Percentiles rank a stretch among this genome's conserved stretches.
Evolutionary conservation across 2,797 vertebrate genomes (phyloP).

Genomic region (Rhynchonycteris naso): DNA sequence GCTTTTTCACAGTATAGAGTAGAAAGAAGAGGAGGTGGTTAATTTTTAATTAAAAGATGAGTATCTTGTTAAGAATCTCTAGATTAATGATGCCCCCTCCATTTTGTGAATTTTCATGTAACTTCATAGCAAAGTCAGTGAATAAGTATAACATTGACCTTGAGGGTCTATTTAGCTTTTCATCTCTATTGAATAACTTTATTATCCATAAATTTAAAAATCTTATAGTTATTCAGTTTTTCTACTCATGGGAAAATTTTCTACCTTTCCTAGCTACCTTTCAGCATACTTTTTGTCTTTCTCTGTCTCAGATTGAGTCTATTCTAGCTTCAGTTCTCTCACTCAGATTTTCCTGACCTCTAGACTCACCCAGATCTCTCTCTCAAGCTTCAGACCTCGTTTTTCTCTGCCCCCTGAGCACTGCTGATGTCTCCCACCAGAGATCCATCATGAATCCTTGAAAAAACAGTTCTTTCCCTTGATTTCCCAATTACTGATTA

Average conservation of each 20-base stretch:
- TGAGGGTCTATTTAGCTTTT: conserved; percentile 75
- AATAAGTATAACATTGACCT: conserved; percentile 58
- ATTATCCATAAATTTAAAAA: conserved; percentile 71
- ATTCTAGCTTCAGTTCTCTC: not conserved
- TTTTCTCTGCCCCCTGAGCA: not conserved
- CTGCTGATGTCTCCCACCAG: not conserved
- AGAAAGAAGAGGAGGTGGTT: not conserved
- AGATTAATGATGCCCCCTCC: not conserved
- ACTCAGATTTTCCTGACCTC: not conserved
- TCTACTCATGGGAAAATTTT: conserved; percentile 71
- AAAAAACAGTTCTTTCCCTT: not conserved
- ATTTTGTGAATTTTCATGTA: conserved; percentile 79
- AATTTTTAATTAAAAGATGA: not conserved
- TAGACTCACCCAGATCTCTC: not conserved
- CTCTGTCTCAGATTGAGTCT: not conserved
- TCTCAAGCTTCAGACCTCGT: not conserved
- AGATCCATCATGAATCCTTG: not conserved
- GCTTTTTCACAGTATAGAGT: not conserved
- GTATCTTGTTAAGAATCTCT: not conserved
- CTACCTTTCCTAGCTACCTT: not conserved
- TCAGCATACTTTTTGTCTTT: not conserved
- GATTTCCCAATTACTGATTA: not conserved
- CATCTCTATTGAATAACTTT: conserved; percentile 61
- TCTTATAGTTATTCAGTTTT: conserved; percentile 65
- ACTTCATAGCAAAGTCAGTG: conserved; percentile 74